Percentiles rank a stretch among this genome's conserved stretches.
These are phyloP conservation scores for Cylas formicarius DNA, from an alignment of 1,140 invertebrate species.

Conservation along the genomic window DNA sequence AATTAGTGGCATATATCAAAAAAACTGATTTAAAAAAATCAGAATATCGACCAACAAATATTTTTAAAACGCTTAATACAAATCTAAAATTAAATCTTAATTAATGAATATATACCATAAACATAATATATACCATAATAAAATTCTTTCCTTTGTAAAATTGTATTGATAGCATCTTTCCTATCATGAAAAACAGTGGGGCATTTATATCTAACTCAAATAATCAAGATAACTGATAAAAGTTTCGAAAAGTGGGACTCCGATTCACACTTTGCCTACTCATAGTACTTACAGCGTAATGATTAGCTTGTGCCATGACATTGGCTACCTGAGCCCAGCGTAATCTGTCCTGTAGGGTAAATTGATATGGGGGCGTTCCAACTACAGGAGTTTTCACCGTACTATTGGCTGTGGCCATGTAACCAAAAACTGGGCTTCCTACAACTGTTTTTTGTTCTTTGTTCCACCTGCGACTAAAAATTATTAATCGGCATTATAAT, in stretches of 20 bases:
- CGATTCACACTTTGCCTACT: background rate
- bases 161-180: too few relatives aligned
- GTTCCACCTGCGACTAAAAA: slow-evolving; percentile 73
- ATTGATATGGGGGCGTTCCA: slow-evolving; percentile 57
- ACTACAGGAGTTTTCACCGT: slow-evolving; percentile 60
- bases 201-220: too few relatives aligned
- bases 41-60: too few relatives aligned
- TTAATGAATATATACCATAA: too few relatives aligned
- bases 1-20: too few relatives aligned
- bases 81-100: too few relatives aligned
- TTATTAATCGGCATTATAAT: background rate
- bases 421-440: slow-evolving; percentile 74
- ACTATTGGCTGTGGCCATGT: slow-evolving; percentile 62
- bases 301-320: slow-evolving; percentile 72
- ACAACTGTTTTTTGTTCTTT: slow-evolving; percentile 73
- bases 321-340: slow-evolving; percentile 80
- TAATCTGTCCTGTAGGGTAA: slow-evolving; percentile 66
- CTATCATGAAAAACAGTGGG: too few relatives aligned
- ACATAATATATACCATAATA: background rate
- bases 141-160: background rate
- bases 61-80: too few relatives aligned
- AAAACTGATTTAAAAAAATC: too few relatives aligned
- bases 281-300: slow-evolving; percentile 60
- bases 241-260: too few relatives aligned
- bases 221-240: too few relatives aligned